phyloP scores from a whole-genome alignment of 2,797 vertebrate genomes.

The Gadopsis bispinosus region DNA sequence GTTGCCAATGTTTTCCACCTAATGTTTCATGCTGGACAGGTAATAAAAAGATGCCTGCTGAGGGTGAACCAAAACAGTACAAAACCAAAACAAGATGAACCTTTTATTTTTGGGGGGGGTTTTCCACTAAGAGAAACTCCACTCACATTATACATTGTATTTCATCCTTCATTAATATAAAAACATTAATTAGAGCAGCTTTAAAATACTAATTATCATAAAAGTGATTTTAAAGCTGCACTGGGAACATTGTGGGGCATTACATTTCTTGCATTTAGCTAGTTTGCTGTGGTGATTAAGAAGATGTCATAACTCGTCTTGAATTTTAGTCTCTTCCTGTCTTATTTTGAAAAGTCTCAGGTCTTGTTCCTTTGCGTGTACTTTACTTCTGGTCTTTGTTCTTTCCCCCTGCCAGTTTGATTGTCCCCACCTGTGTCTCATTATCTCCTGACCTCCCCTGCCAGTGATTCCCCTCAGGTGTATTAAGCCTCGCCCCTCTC shows the following conservation, averaged over 20 bases:
- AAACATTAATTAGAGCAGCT: slow-evolving; percentile 1
- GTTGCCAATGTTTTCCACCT: neutral
- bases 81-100: neutral
- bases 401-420: no score
- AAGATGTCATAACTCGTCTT: no score
- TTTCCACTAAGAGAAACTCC: neutral
- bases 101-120: neutral
- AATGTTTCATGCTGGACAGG: neutral
- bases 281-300: neutral
- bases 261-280: neutral
- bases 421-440: no score
- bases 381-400: no score
- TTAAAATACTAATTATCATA: neutral
- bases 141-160: neutral
- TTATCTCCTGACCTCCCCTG: no score
- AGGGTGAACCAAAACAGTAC: slow-evolving; percentile 3
- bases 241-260: neutral
- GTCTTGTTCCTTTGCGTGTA: no score
- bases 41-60: no score
- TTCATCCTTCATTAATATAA: neutral
- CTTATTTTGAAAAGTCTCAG: no score
- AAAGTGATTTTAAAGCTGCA: neutral
- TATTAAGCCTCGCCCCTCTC: no score
- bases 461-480: no score
- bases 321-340: no score